A percentile compares a stretch with the other conserved stretches of the same genome.
These are phyloP conservation scores for Zhengitettix transpicula DNA, from an alignment of 2,888 invertebrate genomes.

Conservation along the genomic window DNA sequence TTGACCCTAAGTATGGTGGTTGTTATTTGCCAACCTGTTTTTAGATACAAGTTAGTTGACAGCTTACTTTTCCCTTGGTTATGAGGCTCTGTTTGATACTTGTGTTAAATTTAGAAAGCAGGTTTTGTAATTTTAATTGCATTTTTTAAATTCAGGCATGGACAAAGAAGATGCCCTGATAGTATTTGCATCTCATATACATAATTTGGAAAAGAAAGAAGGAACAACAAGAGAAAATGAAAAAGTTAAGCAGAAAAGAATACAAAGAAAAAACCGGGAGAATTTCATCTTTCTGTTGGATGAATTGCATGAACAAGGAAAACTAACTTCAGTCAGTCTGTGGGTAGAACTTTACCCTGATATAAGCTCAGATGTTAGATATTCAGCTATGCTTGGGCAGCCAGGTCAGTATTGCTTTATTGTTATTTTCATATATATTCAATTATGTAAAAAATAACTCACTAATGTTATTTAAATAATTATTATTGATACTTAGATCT, in stretches of 20 bases:
- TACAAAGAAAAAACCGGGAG: constrained; percentile 89
- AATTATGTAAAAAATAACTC: too few relatives aligned
- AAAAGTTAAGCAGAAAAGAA: constrained; percentile 68
- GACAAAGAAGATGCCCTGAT: constrained; percentile 97
- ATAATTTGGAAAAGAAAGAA: constrained; percentile 61
- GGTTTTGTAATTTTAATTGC: too few relatives aligned
- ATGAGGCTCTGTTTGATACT: too few relatives aligned
- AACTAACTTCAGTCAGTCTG: constrained; percentile 92
- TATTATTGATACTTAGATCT: too few relatives aligned
- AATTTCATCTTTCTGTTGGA: constrained; percentile 77
- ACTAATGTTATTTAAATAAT: too few relatives aligned
- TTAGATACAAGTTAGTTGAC: too few relatives aligned
- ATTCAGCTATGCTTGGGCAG: constrained; percentile 86
- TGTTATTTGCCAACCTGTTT: too few relatives aligned
- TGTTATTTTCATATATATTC: too few relatives aligned
- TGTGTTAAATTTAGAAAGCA: too few relatives aligned
- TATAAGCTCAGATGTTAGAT: constrained; percentile 84
- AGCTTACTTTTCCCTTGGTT: too few relatives aligned
- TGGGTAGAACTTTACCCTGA: constrained; percentile 96
- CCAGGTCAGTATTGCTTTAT: constrained; percentile 16
- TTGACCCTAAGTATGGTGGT: too few relatives aligned
- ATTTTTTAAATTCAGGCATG: constrained; percentile 39
- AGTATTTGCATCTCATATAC: constrained; percentile 94
- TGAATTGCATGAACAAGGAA: constrained; percentile 88
- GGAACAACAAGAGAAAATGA: constrained; percentile 42